phyloP scores from a whole-genome alignment of 2,113 vertebrate genomes.

The Cololabis saira region DNA sequence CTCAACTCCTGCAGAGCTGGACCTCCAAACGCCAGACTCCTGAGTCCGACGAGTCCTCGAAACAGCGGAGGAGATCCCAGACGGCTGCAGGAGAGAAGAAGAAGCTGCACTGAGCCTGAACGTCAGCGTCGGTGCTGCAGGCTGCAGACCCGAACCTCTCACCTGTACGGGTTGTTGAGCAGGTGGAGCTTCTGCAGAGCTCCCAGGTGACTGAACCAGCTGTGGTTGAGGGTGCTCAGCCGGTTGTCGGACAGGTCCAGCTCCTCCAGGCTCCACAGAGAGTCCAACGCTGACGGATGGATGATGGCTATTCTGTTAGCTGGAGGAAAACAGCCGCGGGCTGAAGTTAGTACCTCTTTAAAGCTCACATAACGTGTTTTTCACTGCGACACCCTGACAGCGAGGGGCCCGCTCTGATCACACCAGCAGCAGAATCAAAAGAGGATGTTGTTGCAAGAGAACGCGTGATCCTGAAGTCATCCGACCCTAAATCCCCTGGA shows the following conservation, averaged over 20 bases:
- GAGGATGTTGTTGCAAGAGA: too few species aligned
- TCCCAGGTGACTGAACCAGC: slow-evolving; percentile 52
- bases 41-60: slow-evolving; percentile 29
- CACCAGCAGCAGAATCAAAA: too few species aligned
- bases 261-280: slow-evolving; percentile 55
- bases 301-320: slow-evolving; percentile 56
- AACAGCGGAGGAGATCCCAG: slow-evolving; percentile 40
- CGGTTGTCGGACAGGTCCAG: slow-evolving; percentile 66
- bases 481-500: too few species aligned
- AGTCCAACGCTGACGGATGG: slow-evolving; percentile 37
- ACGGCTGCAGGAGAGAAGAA: slow-evolving; percentile 24
- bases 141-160: not conserved
- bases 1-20: slow-evolving; percentile 46
- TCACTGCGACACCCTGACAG: too few species aligned
- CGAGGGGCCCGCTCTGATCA: too few species aligned
- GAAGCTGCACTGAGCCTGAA: not conserved
- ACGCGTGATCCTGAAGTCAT: too few species aligned
- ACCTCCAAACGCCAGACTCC: slow-evolving; percentile 57
- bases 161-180: slow-evolving; percentile 69
- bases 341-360: too few species aligned
- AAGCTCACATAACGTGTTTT: too few species aligned
- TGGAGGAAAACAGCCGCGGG: slow-evolving; percentile 1
- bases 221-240: slow-evolving; percentile 39
- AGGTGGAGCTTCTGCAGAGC: slow-evolving; percentile 59
- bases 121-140: not conserved